Base-by-base conservation (phyloP, 2,888 invertebrate genomes). In the Stenolophus ochropezus region DNA sequence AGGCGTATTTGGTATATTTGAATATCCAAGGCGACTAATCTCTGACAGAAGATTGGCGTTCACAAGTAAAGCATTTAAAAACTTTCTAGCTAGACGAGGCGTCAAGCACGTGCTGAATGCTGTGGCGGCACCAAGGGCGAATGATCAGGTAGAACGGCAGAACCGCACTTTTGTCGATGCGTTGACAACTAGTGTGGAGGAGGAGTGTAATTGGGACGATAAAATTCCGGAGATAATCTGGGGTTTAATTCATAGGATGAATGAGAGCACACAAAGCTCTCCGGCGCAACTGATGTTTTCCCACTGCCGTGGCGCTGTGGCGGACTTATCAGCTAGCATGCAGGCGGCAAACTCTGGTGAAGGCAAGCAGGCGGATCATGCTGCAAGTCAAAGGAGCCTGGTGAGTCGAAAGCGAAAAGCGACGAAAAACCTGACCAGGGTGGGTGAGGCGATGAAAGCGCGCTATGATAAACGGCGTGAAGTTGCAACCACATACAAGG, bases 141-240 rank as follows among this genome's bases (percentile, higher is more conserved):
- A 27, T 27, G 27, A 5, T 27, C 4, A 27, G 27, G 27, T 27
- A 27, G 0, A 85, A 85, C 49, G 49, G 49, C 14, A n/a, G 0
- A 86, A 86, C 69, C 83, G 84, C 21, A 86, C 86, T 0, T 82
- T 86, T 16, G 49, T 86, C 11, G 85, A 86, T 11, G 83, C 85
- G 1, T 51, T 87, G 20, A 83, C 81, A 79, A 74, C 86, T 4
- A 84, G 84, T 69, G n/a, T n/a, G n/a, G n/a, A n/a, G n/a, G n/a
- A n/a, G n/a, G n/a, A n/a, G n/a, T n/a, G n/a, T n/a, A n/a, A n/a
- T n/a, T n/a, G n/a, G n/a, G n/a, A n/a, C n/a, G n/a, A n/a, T n/a
- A n/a, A n/a, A n/a, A n/a, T n/a, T n/a, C n/a, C n/a, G n/a, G n/a
- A n/a, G n/a, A n/a, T n/a, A n/a, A n/a, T n/a, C n/a, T n/a, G 85